These are phyloP conservation scores for Heliconius hermathena DNA, from an alignment of 1,140 invertebrate genomes.

Conservation along the genomic window DNA sequence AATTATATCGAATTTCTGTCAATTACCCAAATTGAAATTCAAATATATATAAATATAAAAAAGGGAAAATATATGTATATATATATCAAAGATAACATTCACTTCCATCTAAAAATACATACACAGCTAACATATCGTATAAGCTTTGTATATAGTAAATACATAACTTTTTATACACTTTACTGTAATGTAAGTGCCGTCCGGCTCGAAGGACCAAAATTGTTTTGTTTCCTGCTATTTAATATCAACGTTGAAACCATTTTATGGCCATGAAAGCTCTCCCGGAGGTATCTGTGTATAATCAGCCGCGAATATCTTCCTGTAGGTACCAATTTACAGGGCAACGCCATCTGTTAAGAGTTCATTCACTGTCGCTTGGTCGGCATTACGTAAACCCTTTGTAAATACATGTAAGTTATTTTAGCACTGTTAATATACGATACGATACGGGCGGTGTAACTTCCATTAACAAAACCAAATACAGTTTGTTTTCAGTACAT, in stretches of 20 bases:
- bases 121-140: not conserved
- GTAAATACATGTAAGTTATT: slow-evolving; percentile 31
- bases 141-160: not conserved
- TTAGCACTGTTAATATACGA: slow-evolving; percentile 18
- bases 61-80: too few species aligned
- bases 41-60: too few species aligned
- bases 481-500: not conserved
- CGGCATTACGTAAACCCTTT: slow-evolving; percentile 21
- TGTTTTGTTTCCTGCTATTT: slow-evolving; percentile 31
- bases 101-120: not conserved
- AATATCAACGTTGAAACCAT: slow-evolving; percentile 33
- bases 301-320: slow-evolving; percentile 49
- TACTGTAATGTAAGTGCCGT: slow-evolving; percentile 23
- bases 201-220: slow-evolving; percentile 41
- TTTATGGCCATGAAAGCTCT: slow-evolving; percentile 32
- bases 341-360: slow-evolving; percentile 45
- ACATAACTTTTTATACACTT: not conserved
- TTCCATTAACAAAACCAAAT: slow-evolving; percentile 15
- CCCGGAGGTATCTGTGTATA: slow-evolving; percentile 33
- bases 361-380: slow-evolving; percentile 45
- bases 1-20: too few species aligned
- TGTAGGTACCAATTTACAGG: slow-evolving; percentile 55
- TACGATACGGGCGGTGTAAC: slow-evolving; percentile 23
- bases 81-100: not conserved
- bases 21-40: too few species aligned